phyloP scores from a whole-genome alignment of 2,113 vertebrate genomes.

The Megaptera novaeangliae region DNA sequence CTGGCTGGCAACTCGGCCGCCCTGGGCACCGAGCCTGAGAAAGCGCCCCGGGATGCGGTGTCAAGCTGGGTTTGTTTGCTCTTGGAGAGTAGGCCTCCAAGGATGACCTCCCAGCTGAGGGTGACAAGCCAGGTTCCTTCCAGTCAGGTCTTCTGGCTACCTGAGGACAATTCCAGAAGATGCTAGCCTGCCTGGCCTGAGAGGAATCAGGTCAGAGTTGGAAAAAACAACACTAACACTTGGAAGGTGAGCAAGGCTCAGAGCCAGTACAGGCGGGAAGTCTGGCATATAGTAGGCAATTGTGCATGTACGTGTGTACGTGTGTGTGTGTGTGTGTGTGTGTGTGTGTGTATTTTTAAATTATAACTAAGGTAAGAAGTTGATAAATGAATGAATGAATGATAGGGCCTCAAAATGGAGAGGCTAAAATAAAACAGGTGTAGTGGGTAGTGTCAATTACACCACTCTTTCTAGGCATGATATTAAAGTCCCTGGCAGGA shows the following conservation, averaged over 20 bases:
- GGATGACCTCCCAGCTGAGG: background rate
- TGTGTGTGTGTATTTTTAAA: background rate
- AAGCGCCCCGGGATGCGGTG: background rate
- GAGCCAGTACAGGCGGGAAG: background rate
- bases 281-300: background rate
- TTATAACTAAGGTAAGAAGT: background rate
- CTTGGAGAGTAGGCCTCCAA: constrained; percentile 16
- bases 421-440: no score
- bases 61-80: background rate
- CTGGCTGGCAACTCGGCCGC: background rate
- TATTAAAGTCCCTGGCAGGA: background rate
- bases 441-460: background rate
- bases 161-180: background rate
- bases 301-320: background rate
- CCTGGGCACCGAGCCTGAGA: background rate
- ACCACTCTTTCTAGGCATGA: background rate
- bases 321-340: no score
- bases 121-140: background rate
- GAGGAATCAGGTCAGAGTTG: background rate
- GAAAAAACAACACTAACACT: background rate
- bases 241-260: background rate
- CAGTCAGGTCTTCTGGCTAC: background rate
- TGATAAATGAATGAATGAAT: background rate
- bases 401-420: background rate
- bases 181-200: background rate